Evolutionary conservation across 2,888 invertebrate species (phyloP).

Genomic region (Galerucella nymphaeae): DNA sequence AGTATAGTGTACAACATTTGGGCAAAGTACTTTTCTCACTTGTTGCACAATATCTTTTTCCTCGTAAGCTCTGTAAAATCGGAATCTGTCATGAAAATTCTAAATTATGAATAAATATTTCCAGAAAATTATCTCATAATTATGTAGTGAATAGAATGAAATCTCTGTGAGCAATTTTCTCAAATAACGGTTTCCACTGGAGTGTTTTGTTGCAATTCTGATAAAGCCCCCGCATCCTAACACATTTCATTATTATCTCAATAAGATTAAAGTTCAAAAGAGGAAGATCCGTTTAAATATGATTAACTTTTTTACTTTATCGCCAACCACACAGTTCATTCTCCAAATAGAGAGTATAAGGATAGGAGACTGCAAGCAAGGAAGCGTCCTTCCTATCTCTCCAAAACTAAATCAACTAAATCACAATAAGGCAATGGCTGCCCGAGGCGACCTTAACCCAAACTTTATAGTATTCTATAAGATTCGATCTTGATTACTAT

Average conservation of each 20-base stretch:
- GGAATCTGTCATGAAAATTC: no score
- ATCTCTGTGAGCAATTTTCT: no score
- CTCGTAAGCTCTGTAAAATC: no score
- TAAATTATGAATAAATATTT: no score
- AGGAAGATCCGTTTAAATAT: slow-evolving; percentile 17
- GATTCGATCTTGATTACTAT: slow-evolving; percentile 36
- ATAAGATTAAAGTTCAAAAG: slow-evolving; percentile 2
- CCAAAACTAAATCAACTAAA: slow-evolving; percentile 32
- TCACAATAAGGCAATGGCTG: slow-evolving; percentile 29
- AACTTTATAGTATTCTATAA: slow-evolving; percentile 27
- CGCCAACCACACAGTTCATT: slow-evolving; percentile 9
- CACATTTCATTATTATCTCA: slow-evolving; percentile 3
- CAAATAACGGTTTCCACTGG: no score
- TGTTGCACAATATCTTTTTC: no score
- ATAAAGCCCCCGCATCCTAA: background rate
- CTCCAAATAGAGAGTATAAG: slow-evolving; percentile 9
- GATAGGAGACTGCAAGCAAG: slow-evolving; percentile 8
- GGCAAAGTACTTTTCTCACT: no score
- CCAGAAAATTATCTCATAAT: no score
- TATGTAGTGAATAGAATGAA: no score
- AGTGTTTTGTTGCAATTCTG: background rate
- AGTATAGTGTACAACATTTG: no score
- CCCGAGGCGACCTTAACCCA: slow-evolving; percentile 15
- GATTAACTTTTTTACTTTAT: slow-evolving; percentile 28
- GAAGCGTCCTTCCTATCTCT: slow-evolving; percentile 26